Base-by-base conservation (phyloP, 2,797 vertebrate species). In the Numenius phaeopus region DNA sequence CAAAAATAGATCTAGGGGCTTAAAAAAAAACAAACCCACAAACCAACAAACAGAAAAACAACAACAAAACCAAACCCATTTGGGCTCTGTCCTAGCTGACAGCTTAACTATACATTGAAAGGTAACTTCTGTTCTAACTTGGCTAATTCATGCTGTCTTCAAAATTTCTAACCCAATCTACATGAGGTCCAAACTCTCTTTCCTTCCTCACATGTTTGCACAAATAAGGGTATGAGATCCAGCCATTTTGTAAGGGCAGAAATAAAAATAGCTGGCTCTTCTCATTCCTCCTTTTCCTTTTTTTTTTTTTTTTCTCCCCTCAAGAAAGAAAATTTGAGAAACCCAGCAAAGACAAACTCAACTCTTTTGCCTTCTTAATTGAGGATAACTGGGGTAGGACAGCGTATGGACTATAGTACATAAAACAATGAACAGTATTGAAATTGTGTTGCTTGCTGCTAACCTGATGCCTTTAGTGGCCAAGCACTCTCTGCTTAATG, bases 51-150 rank as follows among this genome's bases (percentile, higher is more conserved):
- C 5, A 14, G 46, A 22, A 4, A 37, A 61, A 5, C 11, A 4
- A 29, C 2, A 52, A 10, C 40, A 49, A 8, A 2, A 1, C 4
- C 37, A 37, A 21, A 16, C 8, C 6, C 1, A 2, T 54, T 66
- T 89, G 11, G 6, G 1, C 0, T 79, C 49, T 58, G 42, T 39
- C 14, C 2, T 40, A 55, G 10, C 19, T 62, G 21, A 66, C 85
- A 83, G 3, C 7, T 76, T 54, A 61, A 46, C 8, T 83, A 22
- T 29, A 49, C 2, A 32, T 32, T 73, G 34, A 70, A 83, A 73
- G 8, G 24, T n/a, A 73, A 18, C 12, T 15, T 55, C 20, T 70
- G 4, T 44, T 62, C 18, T 62, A 76, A 76, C 39, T 10, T 50
- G 27, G 4, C 22, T 84, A 73, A 62, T 58, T 83, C 15, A 44